A percentile compares a stretch with the other conserved stretches of the same genome.
These are phyloP conservation scores for Rhagologus leucostigma DNA, from an alignment of 2,113 vertebrate genomes.

Conservation along the genomic window DNA sequence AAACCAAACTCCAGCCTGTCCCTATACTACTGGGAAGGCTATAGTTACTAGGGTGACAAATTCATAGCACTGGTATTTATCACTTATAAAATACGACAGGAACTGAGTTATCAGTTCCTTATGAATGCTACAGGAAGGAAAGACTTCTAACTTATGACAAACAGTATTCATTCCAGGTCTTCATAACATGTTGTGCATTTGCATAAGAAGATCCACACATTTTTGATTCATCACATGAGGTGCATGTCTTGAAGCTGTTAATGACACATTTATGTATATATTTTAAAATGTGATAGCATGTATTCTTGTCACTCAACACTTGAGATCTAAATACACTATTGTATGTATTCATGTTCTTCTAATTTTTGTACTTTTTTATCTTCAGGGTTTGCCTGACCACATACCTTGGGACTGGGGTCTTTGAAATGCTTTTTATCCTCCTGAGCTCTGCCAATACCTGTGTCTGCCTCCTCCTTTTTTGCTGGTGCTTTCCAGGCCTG, in stretches of 20 bases:
- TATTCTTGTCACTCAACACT: background rate
- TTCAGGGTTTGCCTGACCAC: background rate
- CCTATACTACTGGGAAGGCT: background rate
- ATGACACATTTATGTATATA: background rate
- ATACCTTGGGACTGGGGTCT: background rate
- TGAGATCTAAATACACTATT: background rate
- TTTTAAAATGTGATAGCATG: background rate
- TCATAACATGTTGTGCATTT: background rate
- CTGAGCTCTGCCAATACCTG: background rate
- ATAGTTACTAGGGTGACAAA: background rate
- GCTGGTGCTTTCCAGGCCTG: background rate
- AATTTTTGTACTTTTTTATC: background rate
- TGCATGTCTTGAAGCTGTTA: background rate
- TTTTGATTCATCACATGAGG: background rate
- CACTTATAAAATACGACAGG: background rate
- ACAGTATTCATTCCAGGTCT: background rate
- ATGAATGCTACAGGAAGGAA: background rate
- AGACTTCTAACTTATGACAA: background rate
- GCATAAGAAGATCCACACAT: background rate
- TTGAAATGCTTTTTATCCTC: background rate
- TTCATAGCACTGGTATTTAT: background rate
- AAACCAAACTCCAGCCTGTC: background rate
- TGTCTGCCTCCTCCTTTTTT: background rate
- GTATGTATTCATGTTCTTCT: background rate
- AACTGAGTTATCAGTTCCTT: background rate